Base-by-base conservation (phyloP, 2,888 invertebrate genomes). In the Zaprionus lineosus region DNA sequence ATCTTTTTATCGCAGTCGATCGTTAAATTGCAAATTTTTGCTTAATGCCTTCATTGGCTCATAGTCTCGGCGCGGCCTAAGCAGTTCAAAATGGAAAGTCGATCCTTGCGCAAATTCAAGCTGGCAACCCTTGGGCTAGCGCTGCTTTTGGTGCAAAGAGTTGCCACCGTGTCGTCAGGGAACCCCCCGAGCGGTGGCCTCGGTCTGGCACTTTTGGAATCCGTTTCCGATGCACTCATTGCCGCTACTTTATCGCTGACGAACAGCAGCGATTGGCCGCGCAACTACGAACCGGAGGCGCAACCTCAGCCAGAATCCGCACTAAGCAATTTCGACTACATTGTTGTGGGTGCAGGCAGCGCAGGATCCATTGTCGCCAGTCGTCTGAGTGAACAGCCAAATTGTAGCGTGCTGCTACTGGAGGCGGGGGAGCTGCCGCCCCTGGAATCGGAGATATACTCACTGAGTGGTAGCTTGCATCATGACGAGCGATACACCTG, bases 391-490 rank as follows among this genome's bases (percentile, higher is more conserved):
- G 96, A 96, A 88, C 91, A 94, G 46, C 91, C 92, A 1, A 90
- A 92, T 29, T 95, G 95, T 93, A 93, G 92, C 59, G 93, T 95
- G 0, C 91, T 97, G 24, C 90, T 96, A 12, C 88, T 96, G 55
- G 96, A 97, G 90, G 95, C 95, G 41, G 96, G 96, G 19, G 93
- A 92, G 0, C 92, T 94, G 86, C 89, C 89, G 86, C 93, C 62
- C 89, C 91, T 86, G 8, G 88, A 89, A 37, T 85, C 87, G 1
- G 89, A 89, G 82, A 82, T 89, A 7, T 88, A 86, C 1, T 41
- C 59, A 0, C 26, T 86, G 0, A 83, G 78, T 2, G 60, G 69
- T 4, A 37, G 66, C 1, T 5, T 88, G 36, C 82, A 86, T 12
- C 74, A 81, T 1, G 75, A 81, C 19, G 60, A 74, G 0, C 21